Evolutionary conservation across 1,140 invertebrate species (phyloP).

Genomic region (Cecropterus lyciades): DNA sequence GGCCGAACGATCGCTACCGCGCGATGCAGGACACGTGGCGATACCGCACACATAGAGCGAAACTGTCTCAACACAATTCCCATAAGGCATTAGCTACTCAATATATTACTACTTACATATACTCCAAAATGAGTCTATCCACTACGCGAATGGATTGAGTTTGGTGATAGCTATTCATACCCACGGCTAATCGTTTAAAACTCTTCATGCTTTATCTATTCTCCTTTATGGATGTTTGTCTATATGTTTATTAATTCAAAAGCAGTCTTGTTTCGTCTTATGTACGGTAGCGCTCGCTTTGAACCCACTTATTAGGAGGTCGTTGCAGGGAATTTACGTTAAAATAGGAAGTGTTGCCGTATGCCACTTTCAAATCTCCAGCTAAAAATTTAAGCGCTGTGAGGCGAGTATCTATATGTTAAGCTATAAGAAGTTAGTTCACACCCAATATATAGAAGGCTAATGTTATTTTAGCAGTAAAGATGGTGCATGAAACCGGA

Average conservation of each 20-base stretch:
- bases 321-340: constrained; percentile 7
- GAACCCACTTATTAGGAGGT: constrained; percentile 27
- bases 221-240: constrained; percentile 13
- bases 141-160: constrained; percentile 1
- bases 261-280: constrained; percentile 36
- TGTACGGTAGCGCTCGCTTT: constrained; percentile 36
- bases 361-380: constrained; percentile 1
- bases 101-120: constrained; percentile 7
- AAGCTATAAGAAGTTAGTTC: constrained; percentile 15
- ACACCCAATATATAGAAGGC: constrained; percentile 27
- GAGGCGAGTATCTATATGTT: constrained; percentile 1
- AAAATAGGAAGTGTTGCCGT: constrained; percentile 26
- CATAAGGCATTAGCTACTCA: constrained; percentile 13
- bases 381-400: background rate
- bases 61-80: constrained; percentile 23
- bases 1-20: constrained; percentile 40
- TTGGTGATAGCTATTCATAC: background rate
- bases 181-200: constrained; percentile 8
- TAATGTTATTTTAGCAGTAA: constrained; percentile 20
- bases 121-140: constrained; percentile 7
- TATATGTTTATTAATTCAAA: constrained; percentile 35
- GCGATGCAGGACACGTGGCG: constrained; percentile 31
- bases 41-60: constrained; percentile 36
- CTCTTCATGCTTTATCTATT: constrained; percentile 6
- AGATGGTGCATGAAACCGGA: constrained; percentile 36